Percentiles rank a stretch among this genome's conserved stretches.
Conservation (phyloP, 2,113 vertebrate genomes). For the Hepsetus odoe region DNA sequence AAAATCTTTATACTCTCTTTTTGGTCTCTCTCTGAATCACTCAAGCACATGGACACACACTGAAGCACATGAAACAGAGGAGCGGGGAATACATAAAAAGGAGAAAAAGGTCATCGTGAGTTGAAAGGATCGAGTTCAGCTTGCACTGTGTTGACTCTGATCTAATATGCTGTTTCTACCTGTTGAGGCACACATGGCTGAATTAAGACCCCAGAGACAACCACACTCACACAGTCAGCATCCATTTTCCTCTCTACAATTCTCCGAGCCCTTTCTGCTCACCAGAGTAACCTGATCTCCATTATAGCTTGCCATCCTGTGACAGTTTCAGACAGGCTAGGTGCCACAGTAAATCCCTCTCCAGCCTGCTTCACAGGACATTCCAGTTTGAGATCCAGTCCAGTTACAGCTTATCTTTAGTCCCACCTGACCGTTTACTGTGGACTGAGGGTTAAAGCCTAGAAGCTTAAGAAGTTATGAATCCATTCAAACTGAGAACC, state of each 20-base stretch:
- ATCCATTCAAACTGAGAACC: too few species aligned
- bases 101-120: slow-evolving; percentile 47
- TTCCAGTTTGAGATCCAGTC: slow-evolving; percentile 18
- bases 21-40: neutral
- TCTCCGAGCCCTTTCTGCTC: slow-evolving; percentile 22
- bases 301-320: slow-evolving; percentile 22
- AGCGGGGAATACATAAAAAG: slow-evolving; percentile 33
- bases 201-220: slow-evolving; percentile 21
- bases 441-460: neutral
- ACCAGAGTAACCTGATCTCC: slow-evolving; percentile 31
- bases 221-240: slow-evolving; percentile 14
- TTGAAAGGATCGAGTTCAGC: slow-evolving; percentile 49
- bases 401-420: neutral
- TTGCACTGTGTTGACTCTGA: slow-evolving; percentile 46
- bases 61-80: slow-evolving; percentile 35
- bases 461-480: neutral
- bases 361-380: slow-evolving; percentile 9
- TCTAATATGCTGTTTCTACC: slow-evolving; percentile 53
- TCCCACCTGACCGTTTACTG: neutral
- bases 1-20: slow-evolving; percentile 16
- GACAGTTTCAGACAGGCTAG: slow-evolving; percentile 26
- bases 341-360: slow-evolving; percentile 17
- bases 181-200: slow-evolving; percentile 31
- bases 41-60: slow-evolving; percentile 27
- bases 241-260: slow-evolving; percentile 2